Base-by-base conservation (phyloP, 2,113 vertebrate genomes). In the Orycteropus afer region DNA sequence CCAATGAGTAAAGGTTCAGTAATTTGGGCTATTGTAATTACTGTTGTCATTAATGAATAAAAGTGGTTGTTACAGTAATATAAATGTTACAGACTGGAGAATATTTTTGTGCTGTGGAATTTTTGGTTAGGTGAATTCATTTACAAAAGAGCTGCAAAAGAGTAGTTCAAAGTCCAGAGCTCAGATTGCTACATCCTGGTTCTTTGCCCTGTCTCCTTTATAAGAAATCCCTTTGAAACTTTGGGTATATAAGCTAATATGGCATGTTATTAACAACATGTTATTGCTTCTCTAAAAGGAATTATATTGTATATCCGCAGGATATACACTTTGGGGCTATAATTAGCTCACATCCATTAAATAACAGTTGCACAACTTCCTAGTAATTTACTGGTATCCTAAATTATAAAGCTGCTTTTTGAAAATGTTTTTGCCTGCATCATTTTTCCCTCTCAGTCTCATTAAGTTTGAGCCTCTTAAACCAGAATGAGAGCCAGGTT, bases 291-390 rank as follows among this genome's bases (percentile, higher is more conserved):
- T 95, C 53, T 71, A 78, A 85, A 63, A 92, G 96, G 96, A 96
- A 92, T 96, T 71, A 90, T n/a, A 53, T 29, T 89, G 73, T 29
- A 94, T 11, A 25, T 87, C 92, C 29, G 3, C 90, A 97, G 96
- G 81, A 97, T 95, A 45, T 63, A 87, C 14, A 34, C 86, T 95
- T 86, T 74, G 11, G 74, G 95, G 59, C 92, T 96, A 96, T 95
- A 96, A 93, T 97, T 97, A 98, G 88, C 89, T 81, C 89, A 5
- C 73, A 91, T 94, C 91, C 96, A 97, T 97, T 98, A 98, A 98
- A 95, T 89, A 97, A 97, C 40, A 71, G 49, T 97, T 97, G 74
- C 86, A 82, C 80, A 95, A 94, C 69, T 96, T 98, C 97, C 94
- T 95, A 97, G 95, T 86, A 97, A 97, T 97, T 97, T 96, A 97